phyloP scores from a whole-genome alignment of 53 echinoderm and acorn worm genomes.

The Apostichopus leukothele region DNA sequence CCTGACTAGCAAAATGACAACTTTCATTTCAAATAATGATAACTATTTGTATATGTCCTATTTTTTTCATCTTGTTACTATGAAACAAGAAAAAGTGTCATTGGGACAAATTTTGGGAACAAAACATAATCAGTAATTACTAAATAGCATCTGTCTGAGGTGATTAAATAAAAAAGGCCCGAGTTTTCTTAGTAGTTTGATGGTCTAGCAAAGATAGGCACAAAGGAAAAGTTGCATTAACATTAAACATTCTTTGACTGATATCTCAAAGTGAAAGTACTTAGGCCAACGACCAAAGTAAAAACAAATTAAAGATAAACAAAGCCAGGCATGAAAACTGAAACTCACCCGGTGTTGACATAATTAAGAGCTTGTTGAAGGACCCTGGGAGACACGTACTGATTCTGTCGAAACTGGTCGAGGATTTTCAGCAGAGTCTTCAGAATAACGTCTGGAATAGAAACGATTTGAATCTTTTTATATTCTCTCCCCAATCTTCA shows the following conservation, averaged over 20 bases:
- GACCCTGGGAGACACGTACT: constrained; percentile 81
- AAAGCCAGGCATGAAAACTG: not conserved
- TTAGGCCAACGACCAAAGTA: not conserved
- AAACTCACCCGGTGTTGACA: constrained; percentile 87
- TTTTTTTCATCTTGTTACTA: no score
- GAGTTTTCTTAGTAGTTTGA: no score
- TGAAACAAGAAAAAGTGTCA: no score
- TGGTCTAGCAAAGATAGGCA: no score
- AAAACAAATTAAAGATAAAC: not conserved
- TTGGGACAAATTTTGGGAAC: no score
- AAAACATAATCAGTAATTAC: no score
- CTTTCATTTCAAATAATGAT: no score
- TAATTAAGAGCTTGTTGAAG: constrained; percentile 83
- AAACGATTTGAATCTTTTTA: not conserved
- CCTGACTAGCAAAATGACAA: no score
- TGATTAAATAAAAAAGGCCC: no score
- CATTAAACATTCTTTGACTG: not conserved
- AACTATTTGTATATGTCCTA: no score
- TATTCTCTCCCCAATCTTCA: no score
- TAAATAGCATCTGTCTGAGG: no score
- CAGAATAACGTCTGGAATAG: constrained; percentile 60
- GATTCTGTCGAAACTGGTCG: constrained; percentile 74
- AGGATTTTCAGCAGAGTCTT: constrained; percentile 63
- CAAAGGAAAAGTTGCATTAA: not conserved
- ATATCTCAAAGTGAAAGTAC: not conserved